Evolutionary conservation across 2,888 invertebrate species (phyloP), one percentile per base, ranked within the genome.

Genomic region (Ophion obscuratus): DNA sequence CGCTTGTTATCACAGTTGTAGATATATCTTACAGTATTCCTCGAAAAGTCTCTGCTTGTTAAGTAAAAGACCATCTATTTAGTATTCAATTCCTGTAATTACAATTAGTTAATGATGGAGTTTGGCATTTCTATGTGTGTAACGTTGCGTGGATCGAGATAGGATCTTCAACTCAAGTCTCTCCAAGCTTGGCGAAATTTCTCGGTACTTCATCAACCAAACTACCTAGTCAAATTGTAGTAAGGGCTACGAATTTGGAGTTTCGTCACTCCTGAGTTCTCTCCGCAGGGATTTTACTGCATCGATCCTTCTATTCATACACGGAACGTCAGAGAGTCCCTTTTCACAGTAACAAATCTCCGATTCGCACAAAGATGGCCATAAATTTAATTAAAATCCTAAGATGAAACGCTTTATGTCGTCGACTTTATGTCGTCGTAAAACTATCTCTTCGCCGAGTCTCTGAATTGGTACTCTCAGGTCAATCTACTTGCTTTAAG

Each of bases 81-180:
- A 44, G 5, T 24, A 75, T 57, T 74, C 80, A 83, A 77, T 86
- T 62, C 6, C 67, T 31, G 53, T 80, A 74, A 77, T 86, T 86
- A 83, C 74, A 86, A 83, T 83, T 73, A 83, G 77, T 83, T 86
- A 73, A 86, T 86, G 64, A 44, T 53, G 14, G 73, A 77, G 81
- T 81, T 81, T 70, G 53, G 59, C 31, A 53, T 61, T 36, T 53
- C 67, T 27, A 31, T 66, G 66, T 47, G 44, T 71, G 17, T 2
- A n/a, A 70, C 20, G 47, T 73, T 66, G 61, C 27, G 27, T 40
- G 73, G 27, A 73, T 76, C 40, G 11, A 59, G 68, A 68, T 27
- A 62, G 27, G 76, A 24, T 64, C 62, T 36, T 70, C 36, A 31
- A 24, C 64, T 70, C 76, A 44, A 61, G 47, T 70, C 31, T 17